Conservation (phyloP, 2,888 invertebrate species). For the Heliconius cydno region DNA sequence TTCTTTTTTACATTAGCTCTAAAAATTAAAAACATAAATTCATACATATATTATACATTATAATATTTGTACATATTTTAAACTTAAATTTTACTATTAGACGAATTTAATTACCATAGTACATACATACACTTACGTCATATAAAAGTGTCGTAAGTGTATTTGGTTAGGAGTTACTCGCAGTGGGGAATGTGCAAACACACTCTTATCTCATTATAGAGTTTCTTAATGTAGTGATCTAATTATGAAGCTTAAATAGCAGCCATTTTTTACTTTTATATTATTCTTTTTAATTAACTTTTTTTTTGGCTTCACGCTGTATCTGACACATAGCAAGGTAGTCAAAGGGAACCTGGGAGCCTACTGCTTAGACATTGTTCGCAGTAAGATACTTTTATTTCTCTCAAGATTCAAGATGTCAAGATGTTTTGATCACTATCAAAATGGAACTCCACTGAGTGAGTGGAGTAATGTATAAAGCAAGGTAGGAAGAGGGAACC, state of each 20-base stretch:
- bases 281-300: too few relatives aligned
- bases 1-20: too few relatives aligned
- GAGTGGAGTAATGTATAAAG: too few relatives aligned
- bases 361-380: neutral
- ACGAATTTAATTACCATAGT: constrained; percentile 25
- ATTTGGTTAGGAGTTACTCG: constrained; percentile 39
- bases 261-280: neutral
- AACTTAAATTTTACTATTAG: neutral
- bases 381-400: too few relatives aligned
- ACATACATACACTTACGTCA: constrained; percentile 32
- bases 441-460: too few relatives aligned
- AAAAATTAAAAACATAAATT: too few relatives aligned
- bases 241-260: constrained; percentile 7
- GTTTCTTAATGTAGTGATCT: constrained; percentile 14
- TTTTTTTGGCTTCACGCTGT: neutral
- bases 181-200: constrained; percentile 37
- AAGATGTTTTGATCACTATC: too few relatives aligned
- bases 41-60: neutral
- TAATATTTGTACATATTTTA: neutral
- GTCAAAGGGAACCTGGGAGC: neutral
- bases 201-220: constrained; percentile 30
- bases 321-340: neutral
- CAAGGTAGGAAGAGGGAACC: neutral
- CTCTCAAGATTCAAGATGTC: too few relatives aligned
- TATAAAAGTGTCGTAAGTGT: constrained; percentile 33